phyloP scores from a whole-genome alignment of 2,113 vertebrate genomes.

The Podiceps cristatus region DNA sequence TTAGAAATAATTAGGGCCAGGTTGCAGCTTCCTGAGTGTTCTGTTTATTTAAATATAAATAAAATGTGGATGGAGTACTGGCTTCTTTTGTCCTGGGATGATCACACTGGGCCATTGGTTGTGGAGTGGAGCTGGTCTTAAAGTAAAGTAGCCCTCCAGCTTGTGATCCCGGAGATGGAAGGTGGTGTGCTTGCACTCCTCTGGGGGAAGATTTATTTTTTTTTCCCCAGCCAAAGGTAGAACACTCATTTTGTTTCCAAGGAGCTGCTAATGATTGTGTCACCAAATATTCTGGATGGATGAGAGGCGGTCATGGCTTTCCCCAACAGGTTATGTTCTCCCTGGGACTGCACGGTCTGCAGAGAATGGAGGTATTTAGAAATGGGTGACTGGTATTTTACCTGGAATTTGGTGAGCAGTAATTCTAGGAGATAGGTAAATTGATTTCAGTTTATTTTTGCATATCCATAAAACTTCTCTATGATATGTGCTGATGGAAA shows the following conservation, averaged over 20 bases:
- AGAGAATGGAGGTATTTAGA: neutral
- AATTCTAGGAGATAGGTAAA: neutral
- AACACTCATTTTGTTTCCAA: neutral
- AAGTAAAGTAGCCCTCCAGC: neutral
- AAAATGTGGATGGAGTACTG: neutral
- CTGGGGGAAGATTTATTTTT: neutral
- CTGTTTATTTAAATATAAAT: neutral
- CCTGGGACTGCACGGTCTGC: neutral
- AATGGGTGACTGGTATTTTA: neutral
- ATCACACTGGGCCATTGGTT: rapidly evolving
- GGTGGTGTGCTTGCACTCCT: neutral
- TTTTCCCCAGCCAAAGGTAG: neutral
- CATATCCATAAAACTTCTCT: neutral
- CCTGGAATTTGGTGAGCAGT: neutral
- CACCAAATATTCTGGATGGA: neutral
- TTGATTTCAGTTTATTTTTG: neutral
- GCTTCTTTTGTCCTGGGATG: neutral
- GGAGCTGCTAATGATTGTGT: neutral
- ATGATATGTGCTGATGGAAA: rapidly evolving
- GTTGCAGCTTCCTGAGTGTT: neutral
- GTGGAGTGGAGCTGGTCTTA: neutral
- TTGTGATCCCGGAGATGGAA: neutral
- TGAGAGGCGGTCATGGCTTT: neutral
- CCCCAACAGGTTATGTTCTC: neutral
- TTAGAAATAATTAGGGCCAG: neutral